Evolutionary conservation across 2,888 invertebrate genomes (phyloP).

Genomic region (Tinea pellionella): DNA sequence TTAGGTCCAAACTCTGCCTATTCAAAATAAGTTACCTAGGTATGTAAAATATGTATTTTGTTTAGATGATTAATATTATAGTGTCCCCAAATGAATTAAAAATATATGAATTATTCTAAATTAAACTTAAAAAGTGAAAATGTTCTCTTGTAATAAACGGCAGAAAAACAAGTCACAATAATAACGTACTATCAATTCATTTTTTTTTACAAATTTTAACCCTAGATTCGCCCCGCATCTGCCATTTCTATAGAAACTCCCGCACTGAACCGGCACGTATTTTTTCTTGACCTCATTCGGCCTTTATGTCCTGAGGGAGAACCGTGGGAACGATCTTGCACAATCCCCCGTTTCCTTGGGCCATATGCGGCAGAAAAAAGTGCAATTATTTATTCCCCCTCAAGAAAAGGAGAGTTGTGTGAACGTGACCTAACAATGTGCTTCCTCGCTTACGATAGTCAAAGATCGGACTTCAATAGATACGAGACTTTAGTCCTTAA

Average conservation of each 20-base stretch:
- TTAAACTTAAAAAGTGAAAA: conserved; percentile 9
- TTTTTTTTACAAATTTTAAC: conserved; percentile 53
- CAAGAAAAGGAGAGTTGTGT: conserved; percentile 68
- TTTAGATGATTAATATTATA: too few species aligned
- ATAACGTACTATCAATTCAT: conserved; percentile 37
- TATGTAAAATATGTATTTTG: background rate
- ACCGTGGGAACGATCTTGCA: conserved; percentile 66
- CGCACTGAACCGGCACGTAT: conserved; percentile 60
- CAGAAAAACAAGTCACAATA: background rate
- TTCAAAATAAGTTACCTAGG: background rate
- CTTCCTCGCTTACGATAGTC: conserved; percentile 64
- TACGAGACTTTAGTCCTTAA: conserved; percentile 42
- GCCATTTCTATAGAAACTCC: conserved; percentile 58
- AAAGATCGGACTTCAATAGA: background rate
- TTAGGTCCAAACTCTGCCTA: background rate
- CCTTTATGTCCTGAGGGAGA: conserved; percentile 61
- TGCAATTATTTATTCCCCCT: conserved; percentile 70
- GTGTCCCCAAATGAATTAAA: too few species aligned
- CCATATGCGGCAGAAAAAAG: conserved; percentile 70
- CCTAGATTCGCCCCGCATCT: conserved; percentile 56
- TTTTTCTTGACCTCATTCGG: conserved; percentile 66
- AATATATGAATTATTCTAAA: too few species aligned
- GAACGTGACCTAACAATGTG: conserved; percentile 70
- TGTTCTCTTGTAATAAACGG: background rate
- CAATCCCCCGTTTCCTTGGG: conserved; percentile 64